Base-by-base conservation (phyloP, 2,888 invertebrate species). In the Ormyrus thymus region DNA sequence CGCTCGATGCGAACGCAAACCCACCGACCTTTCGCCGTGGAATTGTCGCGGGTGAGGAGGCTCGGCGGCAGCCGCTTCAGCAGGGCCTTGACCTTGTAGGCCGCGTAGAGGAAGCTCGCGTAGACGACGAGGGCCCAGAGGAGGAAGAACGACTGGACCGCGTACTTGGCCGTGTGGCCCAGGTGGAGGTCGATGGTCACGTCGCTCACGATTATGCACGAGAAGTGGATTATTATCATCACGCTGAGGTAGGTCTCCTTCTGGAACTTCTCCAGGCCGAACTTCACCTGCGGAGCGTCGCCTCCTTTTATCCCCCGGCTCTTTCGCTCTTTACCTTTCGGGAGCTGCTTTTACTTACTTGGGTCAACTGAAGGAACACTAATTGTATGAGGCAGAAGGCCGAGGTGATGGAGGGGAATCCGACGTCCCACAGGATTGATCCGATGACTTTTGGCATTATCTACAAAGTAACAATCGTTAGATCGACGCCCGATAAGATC, bases 341-440 rank as follows among this genome's bases (percentile, higher is more conserved):
- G 29, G 29, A 29, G 29, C 3, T 29, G 29, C 29, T 4, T 29
- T 29, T 29, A 55, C 64, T 85, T 86, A 91, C 91, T 89, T 92
- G 91, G 13, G 92, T 92, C 77, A 92, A 87, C 83, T 92, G 92
- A 66, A 92, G 88, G 83, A 93, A 91, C 76, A 92, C 91, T 82
- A 92, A 87, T 86, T 92, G 92, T 81, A 93, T 90, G 74, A 93
- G 90, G 81, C 92, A 91, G 86, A 92, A 92, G 56, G 92, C 92
- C 56, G 92, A 92, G 68, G 92, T 91, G 78, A 93, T 89, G 84
- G 92, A 91, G 10, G 93, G 93, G 85, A 92, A 92, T 80, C 92
- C 92, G 71, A 92, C 86, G 84, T 92, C 92, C 91, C 92, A 92
- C 81, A 92, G 86, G 78, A 92, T 89, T 62, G 91, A 90, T 43